Percentiles rank a stretch among this genome's conserved stretches.
Evolutionary conservation across 2,888 invertebrate species (phyloP).

Genomic region (Bombylius discolor): DNA sequence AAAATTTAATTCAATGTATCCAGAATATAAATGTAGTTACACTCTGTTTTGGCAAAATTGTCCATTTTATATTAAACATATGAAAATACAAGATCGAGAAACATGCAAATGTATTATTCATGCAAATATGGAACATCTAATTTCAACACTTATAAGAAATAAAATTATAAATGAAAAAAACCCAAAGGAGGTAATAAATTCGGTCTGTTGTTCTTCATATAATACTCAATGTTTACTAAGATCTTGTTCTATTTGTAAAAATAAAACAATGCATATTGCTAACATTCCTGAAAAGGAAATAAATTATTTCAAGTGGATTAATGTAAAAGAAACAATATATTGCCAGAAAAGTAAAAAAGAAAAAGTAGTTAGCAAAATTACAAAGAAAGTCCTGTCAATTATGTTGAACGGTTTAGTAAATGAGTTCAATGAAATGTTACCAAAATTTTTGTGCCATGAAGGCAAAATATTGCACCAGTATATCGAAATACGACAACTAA

Average conservation of each 20-base stretch:
- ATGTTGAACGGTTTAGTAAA: neutral
- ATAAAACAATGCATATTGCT: neutral
- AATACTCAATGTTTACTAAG: neutral
- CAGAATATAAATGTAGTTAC: neutral
- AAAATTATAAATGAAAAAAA: neutral
- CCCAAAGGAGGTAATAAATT: neutral
- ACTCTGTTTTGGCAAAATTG: neutral
- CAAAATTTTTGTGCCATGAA: neutral
- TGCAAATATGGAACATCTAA: neutral
- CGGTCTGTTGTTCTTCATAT: neutral
- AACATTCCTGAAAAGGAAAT: neutral
- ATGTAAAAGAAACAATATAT: neutral
- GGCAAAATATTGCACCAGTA: neutral
- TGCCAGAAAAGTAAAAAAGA: neutral
- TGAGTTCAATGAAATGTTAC: neutral
- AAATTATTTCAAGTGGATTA: neutral
- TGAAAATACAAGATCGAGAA: neutral
- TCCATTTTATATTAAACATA: neutral
- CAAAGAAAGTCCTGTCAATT: neutral
- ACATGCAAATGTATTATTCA: neutral
- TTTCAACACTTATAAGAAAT: neutral
- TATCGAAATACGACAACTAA: neutral
- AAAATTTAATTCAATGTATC: neutral
- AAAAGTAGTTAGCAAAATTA: neutral
- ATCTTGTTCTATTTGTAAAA: neutral